Conservation (phyloP, 2,113 vertebrate species). For the Rostratula benghalensis region DNA sequence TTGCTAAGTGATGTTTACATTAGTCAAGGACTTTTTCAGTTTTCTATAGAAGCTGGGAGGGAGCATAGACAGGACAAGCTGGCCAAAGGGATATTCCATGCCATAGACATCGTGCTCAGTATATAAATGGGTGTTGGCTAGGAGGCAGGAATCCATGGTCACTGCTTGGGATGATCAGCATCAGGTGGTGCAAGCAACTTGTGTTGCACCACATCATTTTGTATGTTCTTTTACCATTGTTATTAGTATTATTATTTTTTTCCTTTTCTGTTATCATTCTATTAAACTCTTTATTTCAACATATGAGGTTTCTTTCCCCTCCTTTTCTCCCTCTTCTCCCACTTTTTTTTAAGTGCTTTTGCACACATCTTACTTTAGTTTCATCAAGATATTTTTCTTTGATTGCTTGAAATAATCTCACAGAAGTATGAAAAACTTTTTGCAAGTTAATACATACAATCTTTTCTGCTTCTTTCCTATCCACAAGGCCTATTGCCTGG, state of each 20-base stretch:
- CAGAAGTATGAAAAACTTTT: not conserved
- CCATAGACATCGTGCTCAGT: not conserved
- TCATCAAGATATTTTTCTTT: not conserved
- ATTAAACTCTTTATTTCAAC: not conserved
- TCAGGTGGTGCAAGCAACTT: not conserved
- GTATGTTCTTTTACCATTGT: not conserved
- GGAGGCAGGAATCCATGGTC: not conserved
- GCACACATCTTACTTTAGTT: not conserved
- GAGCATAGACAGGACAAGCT: not conserved
- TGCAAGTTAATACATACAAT: not conserved
- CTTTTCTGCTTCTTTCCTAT: not conserved
- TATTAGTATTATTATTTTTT: not conserved
- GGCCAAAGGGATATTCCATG: not conserved
- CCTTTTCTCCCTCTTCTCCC: not conserved
- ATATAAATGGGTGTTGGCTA: not conserved
- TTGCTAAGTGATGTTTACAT: not conserved
- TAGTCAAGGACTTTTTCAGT: not conserved
- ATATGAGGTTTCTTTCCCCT: not conserved
- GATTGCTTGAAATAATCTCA: not conserved
- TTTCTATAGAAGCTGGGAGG: not conserved
- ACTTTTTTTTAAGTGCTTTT: too few species aligned
- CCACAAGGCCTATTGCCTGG: not conserved
- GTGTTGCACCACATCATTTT: not conserved
- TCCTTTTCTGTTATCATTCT: not conserved
- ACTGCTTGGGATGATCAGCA: not conserved